Evolutionary conservation across 1,140 invertebrate genomes (phyloP).

Genomic region (Pygmarrhopalites habei): DNA sequence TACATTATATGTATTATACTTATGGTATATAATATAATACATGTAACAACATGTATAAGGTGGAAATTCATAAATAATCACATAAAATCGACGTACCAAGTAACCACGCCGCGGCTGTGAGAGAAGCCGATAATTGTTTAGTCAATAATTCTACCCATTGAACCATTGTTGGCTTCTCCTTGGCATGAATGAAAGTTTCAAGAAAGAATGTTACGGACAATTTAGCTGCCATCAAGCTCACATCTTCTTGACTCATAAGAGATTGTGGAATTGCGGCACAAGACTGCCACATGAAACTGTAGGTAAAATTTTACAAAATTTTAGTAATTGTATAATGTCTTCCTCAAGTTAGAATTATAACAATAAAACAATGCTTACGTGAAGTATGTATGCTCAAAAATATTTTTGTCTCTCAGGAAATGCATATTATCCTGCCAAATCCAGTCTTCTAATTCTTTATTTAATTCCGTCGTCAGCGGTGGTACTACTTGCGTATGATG

Average conservation of each 20-base stretch:
- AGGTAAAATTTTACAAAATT: conserved; percentile 25
- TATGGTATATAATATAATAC: too few relatives aligned
- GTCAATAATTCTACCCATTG: conserved; percentile 92
- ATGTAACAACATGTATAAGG: too few relatives aligned
- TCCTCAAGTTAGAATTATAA: neutral
- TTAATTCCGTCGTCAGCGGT: conserved; percentile 53
- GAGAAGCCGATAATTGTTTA: conserved; percentile 88
- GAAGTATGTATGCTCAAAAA: conserved; percentile 91
- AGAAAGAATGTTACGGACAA: conserved; percentile 89
- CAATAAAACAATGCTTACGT: conserved; percentile 54
- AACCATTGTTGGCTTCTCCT: conserved; percentile 94
- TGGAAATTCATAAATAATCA: too few relatives aligned
- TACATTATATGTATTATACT: too few relatives aligned
- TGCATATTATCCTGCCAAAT: conserved; percentile 95
- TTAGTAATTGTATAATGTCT: neutral
- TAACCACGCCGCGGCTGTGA: conserved; percentile 85
- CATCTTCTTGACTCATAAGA: conserved; percentile 64
- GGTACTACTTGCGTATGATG: conserved; percentile 39
- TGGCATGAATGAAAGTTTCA: conserved; percentile 92
- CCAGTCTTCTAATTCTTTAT: conserved; percentile 76
- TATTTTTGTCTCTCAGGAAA: conserved; percentile 88
- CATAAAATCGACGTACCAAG: too few relatives aligned
- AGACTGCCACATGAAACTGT: conserved; percentile 91
- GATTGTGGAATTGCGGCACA: conserved; percentile 88
- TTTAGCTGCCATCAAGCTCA: conserved; percentile 76